Evolutionary conservation across 2,888 invertebrate genomes (phyloP).

Genomic region (Vanessa cardui): DNA sequence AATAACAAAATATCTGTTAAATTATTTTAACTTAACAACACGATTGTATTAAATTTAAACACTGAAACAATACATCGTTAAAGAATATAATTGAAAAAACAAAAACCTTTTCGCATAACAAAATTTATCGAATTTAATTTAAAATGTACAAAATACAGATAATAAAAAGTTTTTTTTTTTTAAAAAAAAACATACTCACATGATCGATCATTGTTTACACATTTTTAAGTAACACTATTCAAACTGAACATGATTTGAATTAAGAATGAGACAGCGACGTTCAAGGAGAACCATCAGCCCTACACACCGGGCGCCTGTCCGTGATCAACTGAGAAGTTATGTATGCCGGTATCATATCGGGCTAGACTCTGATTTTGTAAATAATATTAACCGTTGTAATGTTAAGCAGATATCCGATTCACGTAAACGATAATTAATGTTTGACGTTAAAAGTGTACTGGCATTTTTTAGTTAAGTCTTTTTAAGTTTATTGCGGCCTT

Average conservation of each 20-base stretch:
- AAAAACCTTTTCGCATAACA: too few relatives aligned
- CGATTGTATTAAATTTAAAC: too few relatives aligned
- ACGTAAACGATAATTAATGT: slow-evolving; percentile 18
- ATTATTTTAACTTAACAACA: too few relatives aligned
- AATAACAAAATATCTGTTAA: too few relatives aligned
- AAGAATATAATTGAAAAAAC: too few relatives aligned
- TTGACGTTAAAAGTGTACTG: neutral
- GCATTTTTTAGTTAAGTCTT: neutral
- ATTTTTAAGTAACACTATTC: slow-evolving; percentile 4
- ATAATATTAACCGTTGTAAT: slow-evolving; percentile 6
- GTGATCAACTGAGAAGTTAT: slow-evolving; percentile 30
- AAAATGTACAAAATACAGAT: neutral
- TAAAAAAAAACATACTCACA: neutral
- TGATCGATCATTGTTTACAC: neutral
- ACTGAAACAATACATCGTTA: too few relatives aligned
- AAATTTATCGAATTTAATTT: too few relatives aligned
- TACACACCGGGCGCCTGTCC: slow-evolving; percentile 27
- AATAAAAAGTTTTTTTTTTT: too few relatives aligned
- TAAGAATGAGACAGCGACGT: neutral
- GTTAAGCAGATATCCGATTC: slow-evolving; percentile 15
- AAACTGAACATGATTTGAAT: neutral
- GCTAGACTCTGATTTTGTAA: slow-evolving; percentile 9
- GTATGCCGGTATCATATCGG: slow-evolving; percentile 3
- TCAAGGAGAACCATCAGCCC: slow-evolving; percentile 2
- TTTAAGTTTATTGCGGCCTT: too few relatives aligned